Conservation (phyloP, 2,888 invertebrate genomes). For the Pachycephus smyrnensis region DNA sequence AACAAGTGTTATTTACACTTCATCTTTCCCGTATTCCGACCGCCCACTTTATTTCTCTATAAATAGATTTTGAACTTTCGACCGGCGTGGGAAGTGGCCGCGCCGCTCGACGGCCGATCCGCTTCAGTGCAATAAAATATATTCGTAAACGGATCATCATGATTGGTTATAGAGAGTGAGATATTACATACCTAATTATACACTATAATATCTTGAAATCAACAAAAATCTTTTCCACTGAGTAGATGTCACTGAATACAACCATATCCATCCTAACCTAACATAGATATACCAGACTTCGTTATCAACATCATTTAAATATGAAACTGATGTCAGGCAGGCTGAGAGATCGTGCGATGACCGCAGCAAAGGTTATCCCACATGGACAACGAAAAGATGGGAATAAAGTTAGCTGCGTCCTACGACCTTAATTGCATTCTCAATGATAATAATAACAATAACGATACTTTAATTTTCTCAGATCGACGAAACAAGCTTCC, state of each 20-base stretch:
- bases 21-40: not conserved
- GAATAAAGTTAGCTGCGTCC: not conserved
- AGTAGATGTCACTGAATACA: not conserved
- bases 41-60: not conserved
- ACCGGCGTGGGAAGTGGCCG: conserved; percentile 11
- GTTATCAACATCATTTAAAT: not conserved
- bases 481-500: not conserved
- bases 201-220: not conserved
- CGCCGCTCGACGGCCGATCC: not conserved
- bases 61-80: conserved; percentile 14
- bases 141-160: not conserved
- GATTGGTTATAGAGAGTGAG: not conserved
- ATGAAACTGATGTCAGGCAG: not conserved
- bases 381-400: not conserved
- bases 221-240: not conserved
- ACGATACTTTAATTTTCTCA: not conserved
- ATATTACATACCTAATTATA: not conserved
- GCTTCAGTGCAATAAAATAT: not conserved
- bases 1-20: not conserved
- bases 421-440: not conserved
- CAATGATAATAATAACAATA: not conserved
- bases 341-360: not conserved
- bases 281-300: not conserved
- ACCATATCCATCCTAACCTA: not conserved
- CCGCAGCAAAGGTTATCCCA: not conserved